Evolutionary conservation across 2,113 vertebrate genomes (phyloP).

Genomic region (Balaenoptera acutorostrata): DNA sequence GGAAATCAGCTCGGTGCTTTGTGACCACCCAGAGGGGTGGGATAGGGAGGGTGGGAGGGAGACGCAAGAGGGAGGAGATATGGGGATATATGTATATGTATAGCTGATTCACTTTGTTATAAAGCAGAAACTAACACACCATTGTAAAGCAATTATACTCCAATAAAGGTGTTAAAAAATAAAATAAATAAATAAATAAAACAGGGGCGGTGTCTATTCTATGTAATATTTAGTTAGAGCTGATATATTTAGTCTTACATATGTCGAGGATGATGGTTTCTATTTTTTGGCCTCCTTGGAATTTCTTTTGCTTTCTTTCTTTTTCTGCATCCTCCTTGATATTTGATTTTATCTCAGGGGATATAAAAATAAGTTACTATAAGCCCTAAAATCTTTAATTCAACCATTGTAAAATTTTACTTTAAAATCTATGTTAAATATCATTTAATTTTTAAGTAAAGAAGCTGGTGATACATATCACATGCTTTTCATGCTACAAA

Average conservation of each 20-base stretch:
- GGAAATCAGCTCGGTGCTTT: too few species aligned
- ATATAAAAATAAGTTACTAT: neutral
- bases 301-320: neutral
- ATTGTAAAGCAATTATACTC: too few species aligned
- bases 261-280: neutral
- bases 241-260: neutral
- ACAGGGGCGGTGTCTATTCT: neutral
- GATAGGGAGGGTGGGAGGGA: too few species aligned
- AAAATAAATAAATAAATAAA: too few species aligned
- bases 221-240: neutral
- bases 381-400: neutral
- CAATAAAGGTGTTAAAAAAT: too few species aligned
- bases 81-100: too few species aligned
- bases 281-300: neutral
- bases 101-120: too few species aligned
- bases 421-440: neutral
- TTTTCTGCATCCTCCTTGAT: neutral
- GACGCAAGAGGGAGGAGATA: too few species aligned
- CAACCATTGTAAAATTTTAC: neutral
- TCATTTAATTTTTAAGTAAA: neutral
- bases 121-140: too few species aligned
- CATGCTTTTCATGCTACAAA: neutral
- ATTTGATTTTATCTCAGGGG: neutral
- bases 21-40: too few species aligned
- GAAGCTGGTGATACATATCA: neutral